phyloP scores from a whole-genome alignment of 1,140 invertebrate genomes.

The Bradysia coprophila region DNA sequence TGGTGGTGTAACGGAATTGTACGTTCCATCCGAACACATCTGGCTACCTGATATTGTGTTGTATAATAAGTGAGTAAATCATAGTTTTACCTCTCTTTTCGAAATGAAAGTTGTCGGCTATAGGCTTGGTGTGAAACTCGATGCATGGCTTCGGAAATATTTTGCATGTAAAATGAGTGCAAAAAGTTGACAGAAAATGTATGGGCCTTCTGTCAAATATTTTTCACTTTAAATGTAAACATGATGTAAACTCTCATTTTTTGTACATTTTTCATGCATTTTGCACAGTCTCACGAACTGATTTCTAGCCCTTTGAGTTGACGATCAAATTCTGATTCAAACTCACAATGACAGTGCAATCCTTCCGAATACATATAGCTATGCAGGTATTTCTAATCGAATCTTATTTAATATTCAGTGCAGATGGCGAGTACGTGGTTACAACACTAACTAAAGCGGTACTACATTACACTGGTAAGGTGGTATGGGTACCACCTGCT shows the following conservation, averaged over 20 bases:
- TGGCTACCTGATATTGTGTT: conserved; percentile 92
- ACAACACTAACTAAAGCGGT: conserved; percentile 97
- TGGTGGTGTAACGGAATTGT: conserved; percentile 81
- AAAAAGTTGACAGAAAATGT: too few relatives aligned
- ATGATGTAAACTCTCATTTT: too few relatives aligned
- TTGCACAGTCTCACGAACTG: too few relatives aligned
- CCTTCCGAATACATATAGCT: too few relatives aligned
- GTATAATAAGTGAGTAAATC: conserved; percentile 90
- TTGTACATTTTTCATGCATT: too few relatives aligned
- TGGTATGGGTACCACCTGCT: conserved; percentile 81
- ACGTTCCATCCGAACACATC: conserved; percentile 83
- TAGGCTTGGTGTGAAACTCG: too few relatives aligned
- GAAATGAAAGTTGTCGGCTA: not conserved
- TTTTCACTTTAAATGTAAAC: not conserved
- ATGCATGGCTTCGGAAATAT: not conserved
- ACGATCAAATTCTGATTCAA: too few relatives aligned
- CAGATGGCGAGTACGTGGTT: conserved; percentile 94
- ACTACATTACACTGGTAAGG: conserved; percentile 72
- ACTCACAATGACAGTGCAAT: too few relatives aligned
- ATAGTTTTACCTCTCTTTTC: conserved; percentile 7
- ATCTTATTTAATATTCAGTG: too few relatives aligned
- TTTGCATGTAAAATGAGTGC: not conserved
- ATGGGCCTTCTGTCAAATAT: not conserved
- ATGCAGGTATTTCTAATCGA: too few relatives aligned
- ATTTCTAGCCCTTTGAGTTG: too few relatives aligned